A percentile compares a stretch with the other conserved stretches of the same genome.
phyloP scores from a whole-genome alignment of 2,888 invertebrate species.

The Netelia melanura region DNA sequence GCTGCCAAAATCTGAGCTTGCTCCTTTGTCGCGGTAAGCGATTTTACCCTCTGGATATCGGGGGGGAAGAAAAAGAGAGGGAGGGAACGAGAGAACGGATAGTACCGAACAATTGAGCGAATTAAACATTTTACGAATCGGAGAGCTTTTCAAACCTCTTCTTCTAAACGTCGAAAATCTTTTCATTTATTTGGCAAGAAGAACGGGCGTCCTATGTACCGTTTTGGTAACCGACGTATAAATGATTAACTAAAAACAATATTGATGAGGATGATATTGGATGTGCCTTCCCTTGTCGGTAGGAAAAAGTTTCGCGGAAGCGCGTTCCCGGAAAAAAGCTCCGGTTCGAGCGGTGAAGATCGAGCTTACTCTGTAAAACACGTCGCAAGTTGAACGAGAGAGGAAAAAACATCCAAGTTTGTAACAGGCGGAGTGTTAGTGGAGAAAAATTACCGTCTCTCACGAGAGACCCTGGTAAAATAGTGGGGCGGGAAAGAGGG shows the following conservation, averaged over 20 bases:
- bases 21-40: constrained; percentile 38
- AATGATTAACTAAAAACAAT: constrained; percentile 21
- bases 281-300: neutral
- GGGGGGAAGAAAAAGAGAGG: neutral
- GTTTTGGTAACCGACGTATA: neutral
- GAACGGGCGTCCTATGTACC: neutral
- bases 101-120: constrained; percentile 23
- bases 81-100: neutral
- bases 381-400: constrained; percentile 16
- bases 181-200: neutral
- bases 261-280: constrained; percentile 35
- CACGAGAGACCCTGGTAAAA: constrained; percentile 28
- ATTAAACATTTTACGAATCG: constrained; percentile 23
- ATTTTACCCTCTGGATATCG: neutral
- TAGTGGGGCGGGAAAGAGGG: neutral
- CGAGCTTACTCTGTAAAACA: constrained; percentile 38
- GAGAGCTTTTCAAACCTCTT: neutral
- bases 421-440: constrained; percentile 31
- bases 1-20: constrained; percentile 54
- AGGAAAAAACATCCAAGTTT: constrained; percentile 50
- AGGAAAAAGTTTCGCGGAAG: neutral
- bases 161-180: neutral
- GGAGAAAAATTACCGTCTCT: constrained; percentile 63
- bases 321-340: neutral
- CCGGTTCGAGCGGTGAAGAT: constrained; percentile 24